Conservation (phyloP, 1,140 invertebrate species). For the Chelonus insularis region DNA sequence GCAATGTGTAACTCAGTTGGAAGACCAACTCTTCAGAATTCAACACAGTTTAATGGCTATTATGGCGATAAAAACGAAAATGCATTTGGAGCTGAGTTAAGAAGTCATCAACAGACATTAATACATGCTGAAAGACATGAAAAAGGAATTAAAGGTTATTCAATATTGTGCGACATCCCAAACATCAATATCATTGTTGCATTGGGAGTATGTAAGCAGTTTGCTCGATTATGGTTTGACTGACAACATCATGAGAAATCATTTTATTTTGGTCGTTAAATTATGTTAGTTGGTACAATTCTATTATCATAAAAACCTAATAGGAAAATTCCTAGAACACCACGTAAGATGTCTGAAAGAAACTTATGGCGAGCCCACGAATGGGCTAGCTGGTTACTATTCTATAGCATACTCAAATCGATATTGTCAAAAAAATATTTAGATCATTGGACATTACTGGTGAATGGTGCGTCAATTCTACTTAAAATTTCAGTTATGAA, state of each 20-base stretch:
- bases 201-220: constrained; percentile 34
- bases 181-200: constrained; percentile 37
- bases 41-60: constrained; percentile 37
- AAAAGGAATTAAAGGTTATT: constrained; percentile 34
- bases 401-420: constrained; percentile 20
- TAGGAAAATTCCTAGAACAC: constrained; percentile 29
- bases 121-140: neutral
- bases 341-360: constrained; percentile 20
- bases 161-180: constrained; percentile 32
- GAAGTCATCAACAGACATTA: constrained; percentile 29
- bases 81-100: constrained; percentile 28
- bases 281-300: constrained; percentile 30
- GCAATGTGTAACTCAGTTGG: constrained; percentile 37
- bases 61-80: constrained; percentile 30
- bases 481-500: constrained; percentile 25
- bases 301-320: constrained; percentile 33
- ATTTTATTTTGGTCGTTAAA: constrained; percentile 34
- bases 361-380: constrained; percentile 33
- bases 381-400: constrained; percentile 25
- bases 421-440: constrained; percentile 15
- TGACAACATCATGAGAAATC: constrained; percentile 16
- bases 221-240: constrained; percentile 39
- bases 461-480: constrained; percentile 32
- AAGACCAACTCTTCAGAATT: constrained; percentile 29
- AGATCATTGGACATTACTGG: constrained; percentile 25